These are phyloP conservation scores for Emydocephalus ijimae DNA, from an alignment of 2,113 vertebrate genomes.

Conservation along the genomic window DNA sequence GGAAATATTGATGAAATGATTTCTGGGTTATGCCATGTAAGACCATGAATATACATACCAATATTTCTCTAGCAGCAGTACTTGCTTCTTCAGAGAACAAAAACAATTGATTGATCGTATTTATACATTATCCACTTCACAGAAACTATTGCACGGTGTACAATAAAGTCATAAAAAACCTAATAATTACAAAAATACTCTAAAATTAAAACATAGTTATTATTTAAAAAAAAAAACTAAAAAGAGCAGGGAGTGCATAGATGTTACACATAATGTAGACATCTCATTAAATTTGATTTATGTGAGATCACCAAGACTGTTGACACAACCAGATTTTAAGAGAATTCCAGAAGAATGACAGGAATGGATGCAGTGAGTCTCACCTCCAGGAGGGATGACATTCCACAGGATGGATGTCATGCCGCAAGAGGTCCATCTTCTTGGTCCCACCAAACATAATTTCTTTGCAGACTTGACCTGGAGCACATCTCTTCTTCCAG, in stretches of 20 bases:
- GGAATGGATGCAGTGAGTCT: neutral
- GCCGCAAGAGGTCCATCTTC: neutral
- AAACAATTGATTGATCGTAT: neutral
- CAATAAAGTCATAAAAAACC: neutral
- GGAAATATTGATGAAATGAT: neutral
- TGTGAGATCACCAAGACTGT: neutral
- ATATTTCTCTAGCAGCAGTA: neutral
- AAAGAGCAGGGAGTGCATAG: neutral
- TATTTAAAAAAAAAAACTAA: neutral
- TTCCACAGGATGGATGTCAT: neutral
- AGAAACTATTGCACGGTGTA: neutral
- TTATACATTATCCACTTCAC: neutral
- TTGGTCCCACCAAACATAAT: neutral
- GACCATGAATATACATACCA: neutral
- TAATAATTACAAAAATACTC: neutral
- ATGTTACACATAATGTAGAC: neutral
- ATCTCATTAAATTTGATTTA: neutral
- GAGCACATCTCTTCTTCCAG: neutral
- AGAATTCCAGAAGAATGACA: neutral
- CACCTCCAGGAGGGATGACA: neutral
- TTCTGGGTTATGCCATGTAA: neutral
- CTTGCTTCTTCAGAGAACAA: neutral
- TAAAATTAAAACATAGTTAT: neutral
- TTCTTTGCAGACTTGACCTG: neutral
- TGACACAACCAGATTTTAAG: neutral